Conservation (phyloP, 2,797 vertebrate genomes). For the Menidia menidia region DNA sequence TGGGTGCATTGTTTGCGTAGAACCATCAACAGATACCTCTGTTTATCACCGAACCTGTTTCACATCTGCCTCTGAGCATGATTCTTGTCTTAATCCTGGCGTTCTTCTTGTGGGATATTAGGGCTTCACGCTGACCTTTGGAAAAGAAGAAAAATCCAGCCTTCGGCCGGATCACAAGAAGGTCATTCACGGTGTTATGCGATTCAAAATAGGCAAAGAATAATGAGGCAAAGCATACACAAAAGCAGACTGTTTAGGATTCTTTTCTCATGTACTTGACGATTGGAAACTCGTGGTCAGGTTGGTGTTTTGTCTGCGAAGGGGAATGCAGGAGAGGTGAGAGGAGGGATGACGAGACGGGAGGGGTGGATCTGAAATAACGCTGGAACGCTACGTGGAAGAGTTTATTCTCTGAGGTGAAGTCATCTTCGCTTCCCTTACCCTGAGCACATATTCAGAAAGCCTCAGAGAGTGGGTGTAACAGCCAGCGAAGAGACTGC, state of each 20-base stretch:
- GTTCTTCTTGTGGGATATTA: background rate
- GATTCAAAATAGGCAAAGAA: conserved; percentile 48
- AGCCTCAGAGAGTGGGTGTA: conserved; percentile 36
- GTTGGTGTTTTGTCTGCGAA: conserved; percentile 14
- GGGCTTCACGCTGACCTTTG: conserved; percentile 23
- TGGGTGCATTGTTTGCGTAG: conserved; percentile 40
- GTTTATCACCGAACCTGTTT: conserved; percentile 44
- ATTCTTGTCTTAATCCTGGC: conserved; percentile 56
- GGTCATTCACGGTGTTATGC: conserved; percentile 34
- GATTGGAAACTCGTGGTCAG: conserved; percentile 24
- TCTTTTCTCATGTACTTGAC: conserved; percentile 37
- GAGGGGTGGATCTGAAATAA: conserved; percentile 40
- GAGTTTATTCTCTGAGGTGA: conserved; percentile 27
- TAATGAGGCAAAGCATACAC: conserved; percentile 22
- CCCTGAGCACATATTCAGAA: conserved; percentile 31
- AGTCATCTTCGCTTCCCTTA: conserved; percentile 27
- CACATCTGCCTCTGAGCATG: conserved; percentile 45
- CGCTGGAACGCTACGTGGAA: conserved; percentile 36
- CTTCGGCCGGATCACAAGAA: conserved; percentile 28
- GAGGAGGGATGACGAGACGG: conserved; percentile 10
- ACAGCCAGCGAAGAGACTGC: conserved; percentile 29
- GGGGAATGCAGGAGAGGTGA: conserved; percentile 26
- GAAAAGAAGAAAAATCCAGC: conserved; percentile 33
- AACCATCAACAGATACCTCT: conserved; percentile 29
- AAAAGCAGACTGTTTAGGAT: conserved; percentile 48